phyloP scores from a whole-genome alignment of 2,113 vertebrate species.

The Ceyx cyanopectus region DNA sequence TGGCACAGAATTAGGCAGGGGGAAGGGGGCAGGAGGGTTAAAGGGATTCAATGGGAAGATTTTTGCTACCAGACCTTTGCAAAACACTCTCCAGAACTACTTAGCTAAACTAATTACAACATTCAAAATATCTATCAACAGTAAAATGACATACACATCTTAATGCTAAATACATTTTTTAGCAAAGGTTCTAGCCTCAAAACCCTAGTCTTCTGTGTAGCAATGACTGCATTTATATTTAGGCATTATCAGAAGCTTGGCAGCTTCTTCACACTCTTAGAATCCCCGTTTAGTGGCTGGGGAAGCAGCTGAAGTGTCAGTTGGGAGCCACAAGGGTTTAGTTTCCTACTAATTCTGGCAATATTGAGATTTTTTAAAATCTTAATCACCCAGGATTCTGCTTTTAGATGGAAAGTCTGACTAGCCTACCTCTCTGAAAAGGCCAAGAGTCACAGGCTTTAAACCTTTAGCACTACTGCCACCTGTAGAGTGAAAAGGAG shows the following conservation, averaged over 20 bases:
- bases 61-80: neutral
- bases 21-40: neutral
- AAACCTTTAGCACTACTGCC: slow-evolving; percentile 51
- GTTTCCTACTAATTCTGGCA: neutral
- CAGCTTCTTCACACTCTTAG: neutral
- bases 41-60: neutral
- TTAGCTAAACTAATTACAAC: neutral
- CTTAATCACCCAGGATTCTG: neutral
- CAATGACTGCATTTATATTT: neutral
- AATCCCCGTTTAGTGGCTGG: neutral
- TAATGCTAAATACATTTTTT: neutral
- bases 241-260: neutral
- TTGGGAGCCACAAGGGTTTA: fast-evolving
- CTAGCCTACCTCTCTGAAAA: neutral
- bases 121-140: neutral
- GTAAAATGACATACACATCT: neutral
- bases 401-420: neutral
- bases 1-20: neutral
- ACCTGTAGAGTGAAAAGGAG: slow-evolving; percentile 7
- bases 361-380: neutral
- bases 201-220: neutral
- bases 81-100: neutral
- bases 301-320: neutral
- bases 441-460: neutral
- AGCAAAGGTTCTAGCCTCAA: neutral